Evolutionary conservation across 2,113 vertebrate genomes (phyloP).

Genomic region (Melozone crissalis): DNA sequence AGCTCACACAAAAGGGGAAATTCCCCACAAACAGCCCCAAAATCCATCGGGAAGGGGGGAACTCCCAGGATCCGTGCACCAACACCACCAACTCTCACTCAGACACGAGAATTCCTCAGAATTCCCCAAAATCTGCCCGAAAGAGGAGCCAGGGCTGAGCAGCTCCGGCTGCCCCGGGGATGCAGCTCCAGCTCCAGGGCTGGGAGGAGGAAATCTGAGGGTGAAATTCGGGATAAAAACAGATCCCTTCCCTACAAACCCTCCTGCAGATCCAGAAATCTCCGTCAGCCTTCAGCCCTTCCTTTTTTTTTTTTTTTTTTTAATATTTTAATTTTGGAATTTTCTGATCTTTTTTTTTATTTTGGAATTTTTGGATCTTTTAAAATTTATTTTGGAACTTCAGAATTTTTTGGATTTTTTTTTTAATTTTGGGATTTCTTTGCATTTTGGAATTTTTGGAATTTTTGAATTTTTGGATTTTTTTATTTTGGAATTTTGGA

Average conservation of each 20-base stretch:
- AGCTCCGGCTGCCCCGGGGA: no score
- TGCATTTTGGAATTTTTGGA: neutral
- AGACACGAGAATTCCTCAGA: neutral
- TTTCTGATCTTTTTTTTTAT: neutral
- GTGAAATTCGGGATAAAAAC: neutral
- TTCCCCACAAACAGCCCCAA: neutral
- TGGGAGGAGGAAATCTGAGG: neutral
- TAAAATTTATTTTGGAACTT: neutral
- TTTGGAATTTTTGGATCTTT: neutral
- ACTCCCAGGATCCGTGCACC: neutral
- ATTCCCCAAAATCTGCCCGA: neutral
- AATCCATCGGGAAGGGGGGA: no score
- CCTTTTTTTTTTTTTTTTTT: no score
- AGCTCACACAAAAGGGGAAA: no score
- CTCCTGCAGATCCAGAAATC: neutral
- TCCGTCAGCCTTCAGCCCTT: neutral
- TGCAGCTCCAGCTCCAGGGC: no score
- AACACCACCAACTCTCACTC: neutral
- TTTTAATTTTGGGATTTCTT: no score
- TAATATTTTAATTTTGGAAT: neutral
- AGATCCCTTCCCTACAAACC: no score
- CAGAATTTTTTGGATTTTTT: neutral
- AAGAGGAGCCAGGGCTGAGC: neutral
- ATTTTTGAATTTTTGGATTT: neutral
- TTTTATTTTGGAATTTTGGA: neutral